phyloP scores from a whole-genome alignment of 2,888 invertebrate species.

The Punctoribates punctum region DNA sequence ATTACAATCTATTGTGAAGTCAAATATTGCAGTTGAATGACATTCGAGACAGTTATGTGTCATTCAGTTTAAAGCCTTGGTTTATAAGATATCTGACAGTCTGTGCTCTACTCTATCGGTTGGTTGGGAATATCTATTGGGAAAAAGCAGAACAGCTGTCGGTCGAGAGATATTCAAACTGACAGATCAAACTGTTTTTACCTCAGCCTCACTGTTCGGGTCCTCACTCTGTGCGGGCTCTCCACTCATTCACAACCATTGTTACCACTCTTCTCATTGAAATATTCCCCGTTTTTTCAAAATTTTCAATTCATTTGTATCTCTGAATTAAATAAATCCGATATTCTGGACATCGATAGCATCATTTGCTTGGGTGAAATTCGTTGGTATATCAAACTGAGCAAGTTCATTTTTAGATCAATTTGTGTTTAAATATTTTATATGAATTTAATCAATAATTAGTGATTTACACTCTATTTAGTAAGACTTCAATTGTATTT shows the following conservation, averaged over 20 bases:
- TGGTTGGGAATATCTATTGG: not conserved
- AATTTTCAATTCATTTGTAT: too few relatives aligned
- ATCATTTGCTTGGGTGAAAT: too few relatives aligned
- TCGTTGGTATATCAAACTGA: too few relatives aligned
- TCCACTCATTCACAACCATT: too few relatives aligned
- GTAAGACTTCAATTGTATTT: not conserved
- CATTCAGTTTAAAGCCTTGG: not conserved
- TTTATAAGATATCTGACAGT: not conserved
- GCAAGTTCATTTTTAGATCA: too few relatives aligned
- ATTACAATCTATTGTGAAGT: not conserved
- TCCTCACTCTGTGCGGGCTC: too few relatives aligned
- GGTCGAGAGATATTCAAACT: slow-evolving; percentile 28
- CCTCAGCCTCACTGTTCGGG: not conserved
- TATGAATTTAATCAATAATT: not conserved
- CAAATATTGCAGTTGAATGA: slow-evolving; percentile 11
- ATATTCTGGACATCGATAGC: too few relatives aligned
- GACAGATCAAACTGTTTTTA: not conserved
- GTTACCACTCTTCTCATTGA: too few relatives aligned
- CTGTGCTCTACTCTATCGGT: not conserved
- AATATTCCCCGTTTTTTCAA: too few relatives aligned
- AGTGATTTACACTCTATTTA: not conserved
- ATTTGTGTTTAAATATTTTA: not conserved
- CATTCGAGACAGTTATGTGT: slow-evolving; percentile 28
- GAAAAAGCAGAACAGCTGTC: slow-evolving; percentile 29
- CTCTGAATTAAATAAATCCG: too few relatives aligned